Percentiles rank a stretch among this genome's conserved stretches.
Evolutionary conservation across 2,797 vertebrate genomes (phyloP).

Genomic region (Botia almorhae): DNA sequence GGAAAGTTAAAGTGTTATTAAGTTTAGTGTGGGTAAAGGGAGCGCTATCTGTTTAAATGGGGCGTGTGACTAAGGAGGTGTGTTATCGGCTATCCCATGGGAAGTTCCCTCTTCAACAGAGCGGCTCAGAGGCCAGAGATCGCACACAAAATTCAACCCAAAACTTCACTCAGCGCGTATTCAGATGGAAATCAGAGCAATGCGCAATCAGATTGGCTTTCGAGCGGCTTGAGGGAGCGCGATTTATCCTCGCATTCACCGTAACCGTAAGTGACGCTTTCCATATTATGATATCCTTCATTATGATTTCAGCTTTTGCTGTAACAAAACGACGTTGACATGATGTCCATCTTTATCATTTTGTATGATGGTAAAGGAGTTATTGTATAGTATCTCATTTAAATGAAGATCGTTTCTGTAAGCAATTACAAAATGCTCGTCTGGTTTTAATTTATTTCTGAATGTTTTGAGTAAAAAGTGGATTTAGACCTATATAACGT

Average conservation of each 20-base stretch:
- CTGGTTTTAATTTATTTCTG: too few relatives aligned
- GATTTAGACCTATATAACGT: too few relatives aligned
- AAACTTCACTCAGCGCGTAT: neutral
- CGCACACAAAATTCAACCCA: conserved; percentile 1
- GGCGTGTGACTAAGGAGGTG: conserved; percentile 27
- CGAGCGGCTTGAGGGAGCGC: neutral
- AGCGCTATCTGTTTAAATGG: conserved; percentile 33
- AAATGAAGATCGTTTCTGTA: too few relatives aligned
- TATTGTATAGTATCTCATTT: too few relatives aligned
- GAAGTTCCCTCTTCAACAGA: conserved; percentile 40
- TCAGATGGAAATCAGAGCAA: conserved; percentile 21
- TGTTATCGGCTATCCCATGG: conserved; percentile 29
- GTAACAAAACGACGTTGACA: neutral
- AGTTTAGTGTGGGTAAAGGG: conserved; percentile 12
- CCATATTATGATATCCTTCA: neutral
- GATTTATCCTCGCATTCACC: conserved; percentile 8
- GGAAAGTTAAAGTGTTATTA: conserved; percentile 10
- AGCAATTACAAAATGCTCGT: too few relatives aligned
- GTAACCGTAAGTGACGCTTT: conserved; percentile 13
- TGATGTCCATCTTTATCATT: neutral
- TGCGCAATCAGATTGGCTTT: neutral
- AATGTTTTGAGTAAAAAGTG: too few relatives aligned
- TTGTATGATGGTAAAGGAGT: neutral
- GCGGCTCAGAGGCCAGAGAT: neutral
- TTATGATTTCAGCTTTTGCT: neutral